Base-by-base conservation (phyloP, 2,113 vertebrate genomes). In the Amblyornis subalaris region DNA sequence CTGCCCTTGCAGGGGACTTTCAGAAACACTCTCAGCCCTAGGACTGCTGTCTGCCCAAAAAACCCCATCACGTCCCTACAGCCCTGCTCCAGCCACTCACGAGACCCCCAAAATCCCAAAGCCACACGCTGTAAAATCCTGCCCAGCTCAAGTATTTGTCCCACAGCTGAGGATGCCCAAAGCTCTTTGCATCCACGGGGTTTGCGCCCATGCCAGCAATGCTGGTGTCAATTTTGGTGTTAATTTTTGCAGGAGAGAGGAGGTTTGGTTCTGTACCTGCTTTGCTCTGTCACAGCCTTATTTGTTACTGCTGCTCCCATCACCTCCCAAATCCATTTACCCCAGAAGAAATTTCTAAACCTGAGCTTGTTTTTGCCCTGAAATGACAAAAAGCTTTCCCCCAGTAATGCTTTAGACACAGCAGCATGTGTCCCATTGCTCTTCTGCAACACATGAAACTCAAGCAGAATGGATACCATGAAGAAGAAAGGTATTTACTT, bases 351-450 rank as follows among this genome's bases (percentile, higher is more conserved):
- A 13, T 28, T 69, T 29, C 69, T 12, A 61, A 48, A 45, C 4
- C 35, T 13, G 20, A 42, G 29, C 40, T 81, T 9, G 20, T 1
- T 77, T 42, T 42, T 25, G 18, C 53, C 58, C 33, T 20, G 19
- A 36, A n/a, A 11, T 6, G 22, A 31, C 60, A 38, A 58, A 62
- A 61, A 45, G 20, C 14, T 35, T 50, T 50, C 55, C 35, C 47
- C 35, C 60, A 62, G 0, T 2, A 45, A 44, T 0, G 14, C 33
- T 82, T 45, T 61, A 47, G 71, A 23, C 26, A 38, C 55, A 33
- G 24, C 12, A 36, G 60, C 51, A 15, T 0, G 0, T 3, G 25
- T 33, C 62, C 58, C 60, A 8, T 22, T 1, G 1, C 24, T 31
- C 29, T 19, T 54, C 60, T 36, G 35, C 61, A 58, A 18, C 16